phyloP scores from a whole-genome alignment of 2,888 invertebrate genomes.

The Emmelina monodactyla region DNA sequence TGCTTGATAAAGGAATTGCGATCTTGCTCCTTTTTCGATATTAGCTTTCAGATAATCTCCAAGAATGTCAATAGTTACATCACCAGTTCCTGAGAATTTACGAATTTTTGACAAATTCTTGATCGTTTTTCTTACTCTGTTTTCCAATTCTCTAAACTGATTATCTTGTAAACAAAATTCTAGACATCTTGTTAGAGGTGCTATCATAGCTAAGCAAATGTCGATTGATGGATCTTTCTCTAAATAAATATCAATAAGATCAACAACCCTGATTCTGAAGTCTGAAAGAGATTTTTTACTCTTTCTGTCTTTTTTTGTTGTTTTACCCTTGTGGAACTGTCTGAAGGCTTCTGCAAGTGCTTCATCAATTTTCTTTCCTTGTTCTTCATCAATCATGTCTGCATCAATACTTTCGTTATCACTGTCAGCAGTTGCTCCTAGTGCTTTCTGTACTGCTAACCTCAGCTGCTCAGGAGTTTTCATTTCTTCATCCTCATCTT shows the following conservation, averaged over 20 bases:
- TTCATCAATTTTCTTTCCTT: constrained; percentile 75
- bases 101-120: constrained; percentile 67
- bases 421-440: constrained; percentile 68
- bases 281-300: constrained; percentile 73
- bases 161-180: constrained; percentile 75
- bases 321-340: constrained; percentile 62
- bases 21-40: constrained; percentile 70
- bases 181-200: constrained; percentile 71
- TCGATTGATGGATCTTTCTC: constrained; percentile 75
- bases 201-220: constrained; percentile 72
- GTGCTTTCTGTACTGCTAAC: constrained; percentile 74
- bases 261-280: constrained; percentile 77
- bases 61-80: constrained; percentile 60
- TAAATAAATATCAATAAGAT: constrained; percentile 76
- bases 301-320: constrained; percentile 65
- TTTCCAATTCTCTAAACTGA: constrained; percentile 72
- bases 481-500: constrained; percentile 63
- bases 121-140: constrained; percentile 68
- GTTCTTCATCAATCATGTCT: constrained; percentile 78
- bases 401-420: constrained; percentile 76
- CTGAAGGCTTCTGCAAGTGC: constrained; percentile 79
- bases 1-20: constrained; percentile 70
- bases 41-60: constrained; percentile 63
- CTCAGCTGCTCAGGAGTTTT: constrained; percentile 75
- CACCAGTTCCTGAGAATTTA: constrained; percentile 66